Evolutionary conservation across 2,888 invertebrate genomes (phyloP).

Genomic region (Latheticus oryzae): DNA sequence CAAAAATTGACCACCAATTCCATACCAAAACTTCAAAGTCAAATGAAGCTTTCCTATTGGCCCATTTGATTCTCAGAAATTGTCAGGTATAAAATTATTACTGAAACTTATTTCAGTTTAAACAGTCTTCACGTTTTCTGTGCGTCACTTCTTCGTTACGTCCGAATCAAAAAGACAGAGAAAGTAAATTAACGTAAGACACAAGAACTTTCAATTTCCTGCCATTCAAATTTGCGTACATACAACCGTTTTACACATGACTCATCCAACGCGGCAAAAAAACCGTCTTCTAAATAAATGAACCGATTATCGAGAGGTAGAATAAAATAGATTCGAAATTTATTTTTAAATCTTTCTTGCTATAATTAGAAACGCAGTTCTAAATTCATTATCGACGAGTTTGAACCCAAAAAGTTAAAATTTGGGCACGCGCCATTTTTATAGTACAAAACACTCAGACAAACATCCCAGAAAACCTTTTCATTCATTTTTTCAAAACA

Average conservation of each 20-base stretch:
- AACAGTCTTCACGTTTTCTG: conserved; percentile 14
- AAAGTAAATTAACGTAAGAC: conserved; percentile 1
- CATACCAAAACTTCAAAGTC: conserved; percentile 60
- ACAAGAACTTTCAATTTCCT: neutral
- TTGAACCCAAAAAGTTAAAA: conserved; percentile 1
- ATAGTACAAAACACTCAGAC: no score
- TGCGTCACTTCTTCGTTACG: conserved; percentile 15
- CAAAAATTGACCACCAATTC: conserved; percentile 56
- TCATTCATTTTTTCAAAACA: no score
- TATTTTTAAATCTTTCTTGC: conserved; percentile 11
- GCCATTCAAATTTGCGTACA: conserved; percentile 37
- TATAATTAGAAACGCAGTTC: conserved; percentile 11
- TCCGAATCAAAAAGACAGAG: neutral
- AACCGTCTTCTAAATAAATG: conserved; percentile 24
- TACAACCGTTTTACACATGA: conserved; percentile 36
- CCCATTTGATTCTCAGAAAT: conserved; percentile 49
- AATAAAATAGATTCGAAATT: conserved; percentile 14
- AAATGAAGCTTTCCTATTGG: conserved; percentile 61
- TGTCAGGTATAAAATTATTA: conserved; percentile 54
- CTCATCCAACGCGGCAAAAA: conserved; percentile 34
- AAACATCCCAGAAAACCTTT: no score
- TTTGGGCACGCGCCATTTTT: neutral
- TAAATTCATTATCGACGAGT: conserved; percentile 12
- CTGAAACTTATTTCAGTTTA: neutral
- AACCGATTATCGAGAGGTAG: conserved; percentile 10